A percentile compares a stretch with the other conserved stretches of the same genome.
These are phyloP conservation scores for Myoxocephalus aenaeus DNA, from an alignment of 2,797 vertebrate genomes.

Conservation along the genomic window DNA sequence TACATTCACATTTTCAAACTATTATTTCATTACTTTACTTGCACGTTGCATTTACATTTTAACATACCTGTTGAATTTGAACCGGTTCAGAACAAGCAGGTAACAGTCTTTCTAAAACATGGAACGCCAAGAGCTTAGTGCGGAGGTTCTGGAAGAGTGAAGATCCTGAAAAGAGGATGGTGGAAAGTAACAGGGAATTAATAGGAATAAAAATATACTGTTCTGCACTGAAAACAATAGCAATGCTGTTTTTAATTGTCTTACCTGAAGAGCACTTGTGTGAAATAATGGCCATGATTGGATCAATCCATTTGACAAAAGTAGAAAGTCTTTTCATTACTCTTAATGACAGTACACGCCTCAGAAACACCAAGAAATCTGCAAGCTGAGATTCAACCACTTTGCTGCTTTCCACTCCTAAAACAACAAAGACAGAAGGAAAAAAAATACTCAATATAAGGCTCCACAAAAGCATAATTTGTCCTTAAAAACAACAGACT, in stretches of 20 bases:
- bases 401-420: slow-evolving; percentile 77
- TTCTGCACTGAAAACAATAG: not conserved
- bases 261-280: slow-evolving; percentile 83
- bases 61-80: slow-evolving; percentile 82
- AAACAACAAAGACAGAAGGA: slow-evolving; percentile 23
- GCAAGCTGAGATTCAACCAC: slow-evolving; percentile 86
- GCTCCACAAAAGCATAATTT: not conserved
- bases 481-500: not conserved
- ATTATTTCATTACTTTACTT: not conserved
- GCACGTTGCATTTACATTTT: slow-evolving; percentile 3
- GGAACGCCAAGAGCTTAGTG: slow-evolving; percentile 87
- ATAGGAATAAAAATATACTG: not conserved
- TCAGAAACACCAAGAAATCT: slow-evolving; percentile 86
- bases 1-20: not conserved
- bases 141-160: slow-evolving; percentile 84
- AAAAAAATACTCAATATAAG: not conserved
- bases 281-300: slow-evolving; percentile 85
- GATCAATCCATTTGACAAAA: slow-evolving; percentile 86
- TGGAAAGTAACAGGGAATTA: not conserved
- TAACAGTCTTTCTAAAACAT: slow-evolving; percentile 85
- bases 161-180: slow-evolving; percentile 69
- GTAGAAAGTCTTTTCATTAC: slow-evolving; percentile 81
- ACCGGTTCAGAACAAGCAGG: slow-evolving; percentile 83
- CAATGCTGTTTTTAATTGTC: not conserved
- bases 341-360: slow-evolving; percentile 83